Base-by-base conservation (phyloP, 2,888 invertebrate species). In the Drosophila picticornis region DNA sequence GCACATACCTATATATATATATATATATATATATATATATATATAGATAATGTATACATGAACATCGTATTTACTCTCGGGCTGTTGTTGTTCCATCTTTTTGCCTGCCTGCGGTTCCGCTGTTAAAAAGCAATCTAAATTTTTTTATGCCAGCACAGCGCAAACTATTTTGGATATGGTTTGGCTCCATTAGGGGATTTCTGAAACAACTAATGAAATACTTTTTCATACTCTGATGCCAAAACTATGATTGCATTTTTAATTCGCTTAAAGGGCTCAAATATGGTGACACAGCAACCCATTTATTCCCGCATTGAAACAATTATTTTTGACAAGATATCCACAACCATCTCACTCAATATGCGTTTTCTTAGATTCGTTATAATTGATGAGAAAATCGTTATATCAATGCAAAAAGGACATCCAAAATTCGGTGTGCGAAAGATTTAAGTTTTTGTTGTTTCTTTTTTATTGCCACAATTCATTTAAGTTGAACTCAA, bases 81-180 rank as follows among this genome's bases (percentile, higher is more conserved):
- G 55, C 36, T 77, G 59, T 63, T 51, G 57, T 52, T 69, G 59
- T 53, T 60, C 2, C 19, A 34, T 29, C 25, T 75, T 64, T 72
- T 69, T 69, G 66, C 69, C 62, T 70, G 55, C 48, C 50, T 51
- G 57, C 43, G 27, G 16, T 51, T 60, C 19, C 80, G 72, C 71
- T 66, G 52, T 65, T 58, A 67, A 80, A 76, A 77, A 77, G 77
- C 83, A 80, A 82, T 84, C 74, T 58, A 70, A 73, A 77, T 63
- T 87, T 87, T 81, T 70, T 67, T 75, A 58, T 72, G 48, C 65
- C 51, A 62, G 25, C 64, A 38, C 27, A n/a, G n/a, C 32, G 27
- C 32, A 27, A 32, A 40, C 27, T 56, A 29, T 52, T 19, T 13
- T 11, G 7, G 19, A 40, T 19, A 10, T 64, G 31, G n/a, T n/a